Evolutionary conservation across 2,888 invertebrate genomes (phyloP), one percentile per base, ranked within the genome.

Genomic region (Pristionchus maxplancki): DNA sequence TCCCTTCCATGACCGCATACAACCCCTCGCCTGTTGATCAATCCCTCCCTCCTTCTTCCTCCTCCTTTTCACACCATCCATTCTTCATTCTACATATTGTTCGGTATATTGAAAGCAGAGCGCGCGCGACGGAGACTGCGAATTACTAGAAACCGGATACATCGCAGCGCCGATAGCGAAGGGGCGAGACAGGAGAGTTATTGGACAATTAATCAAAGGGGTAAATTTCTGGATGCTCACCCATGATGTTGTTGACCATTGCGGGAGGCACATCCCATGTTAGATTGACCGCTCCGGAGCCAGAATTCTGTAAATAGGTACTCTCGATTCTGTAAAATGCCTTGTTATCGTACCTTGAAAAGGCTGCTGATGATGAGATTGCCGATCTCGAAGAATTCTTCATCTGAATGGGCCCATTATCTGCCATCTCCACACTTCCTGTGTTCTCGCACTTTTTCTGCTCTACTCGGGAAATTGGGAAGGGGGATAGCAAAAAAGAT

Each of bases 321-420:
- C 91, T 91, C 24, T 11, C 28, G 6, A 40, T 20, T 24, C 24
- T 40, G 20, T 13, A 34, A 34, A 15, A 44, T 9, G 6, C 44
- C 44, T 44, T 44, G 44, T 44, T 44, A 6, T 44, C 44, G n/a
- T 78, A 78, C 78, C 78, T 78, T 78, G 83, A 94, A 94, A 71
- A 92, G 91, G 34, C 93, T 93, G 67, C 92, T 91, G 81, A 94
- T 92, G 84, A 94, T 92, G 28, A 94, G 89, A 89, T 94, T 94
- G 48, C 94, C 94, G 28, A 94, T 93, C 89, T 94, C 94, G 67
- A 93, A 93, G 89, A 90, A 93, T 71, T 93, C 93, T 48, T 92
- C 90, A 67, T 92, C 93, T 93, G 89, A 44, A 91, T 90, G 20
- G 87, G 81, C 24, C 28, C 24, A 44, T 78, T 78, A 40, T 17